Percentiles rank a stretch among this genome's conserved stretches.
These are phyloP conservation scores for Platanista minor DNA, from an alignment of 2,113 vertebrate species.

Conservation along the genomic window DNA sequence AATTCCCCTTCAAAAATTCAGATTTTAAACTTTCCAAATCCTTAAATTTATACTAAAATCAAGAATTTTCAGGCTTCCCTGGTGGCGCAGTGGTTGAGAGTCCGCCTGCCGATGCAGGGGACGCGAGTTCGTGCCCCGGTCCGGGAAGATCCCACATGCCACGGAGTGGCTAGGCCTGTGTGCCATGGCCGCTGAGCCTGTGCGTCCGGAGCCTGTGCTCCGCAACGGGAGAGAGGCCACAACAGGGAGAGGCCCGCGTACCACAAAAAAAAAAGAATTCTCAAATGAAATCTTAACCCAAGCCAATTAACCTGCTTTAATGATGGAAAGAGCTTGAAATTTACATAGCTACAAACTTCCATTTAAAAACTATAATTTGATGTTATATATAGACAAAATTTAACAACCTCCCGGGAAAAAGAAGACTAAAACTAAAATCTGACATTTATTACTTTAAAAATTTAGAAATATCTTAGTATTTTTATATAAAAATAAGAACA, in stretches of 20 bases:
- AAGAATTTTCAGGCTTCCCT: slow-evolving; percentile 15
- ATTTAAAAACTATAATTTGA: slow-evolving; percentile 16
- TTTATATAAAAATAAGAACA: slow-evolving; percentile 2
- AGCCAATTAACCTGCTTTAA: neutral
- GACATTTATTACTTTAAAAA: neutral
- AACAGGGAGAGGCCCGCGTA: too few species aligned
- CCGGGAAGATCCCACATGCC: too few species aligned
- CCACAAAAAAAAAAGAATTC: too few species aligned
- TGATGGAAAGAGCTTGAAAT: neutral
- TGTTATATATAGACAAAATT: neutral
- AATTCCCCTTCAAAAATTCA: neutral
- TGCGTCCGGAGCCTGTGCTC: too few species aligned
- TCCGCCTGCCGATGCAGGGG: too few species aligned
- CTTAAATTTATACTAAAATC: neutral
- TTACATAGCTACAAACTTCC: neutral
- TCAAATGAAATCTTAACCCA: neutral
- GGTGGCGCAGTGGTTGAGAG: too few species aligned
- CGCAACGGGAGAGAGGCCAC: too few species aligned
- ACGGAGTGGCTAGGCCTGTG: too few species aligned
- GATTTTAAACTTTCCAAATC: slow-evolving; percentile 4
- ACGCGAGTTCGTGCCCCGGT: too few species aligned
- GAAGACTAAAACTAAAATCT: neutral
- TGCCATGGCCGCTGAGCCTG: too few species aligned
- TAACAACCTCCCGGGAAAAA: neutral
- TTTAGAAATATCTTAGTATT: neutral